Evolutionary conservation across 1,140 invertebrate genomes (phyloP).

Genomic region (Drosophila lini): DNA sequence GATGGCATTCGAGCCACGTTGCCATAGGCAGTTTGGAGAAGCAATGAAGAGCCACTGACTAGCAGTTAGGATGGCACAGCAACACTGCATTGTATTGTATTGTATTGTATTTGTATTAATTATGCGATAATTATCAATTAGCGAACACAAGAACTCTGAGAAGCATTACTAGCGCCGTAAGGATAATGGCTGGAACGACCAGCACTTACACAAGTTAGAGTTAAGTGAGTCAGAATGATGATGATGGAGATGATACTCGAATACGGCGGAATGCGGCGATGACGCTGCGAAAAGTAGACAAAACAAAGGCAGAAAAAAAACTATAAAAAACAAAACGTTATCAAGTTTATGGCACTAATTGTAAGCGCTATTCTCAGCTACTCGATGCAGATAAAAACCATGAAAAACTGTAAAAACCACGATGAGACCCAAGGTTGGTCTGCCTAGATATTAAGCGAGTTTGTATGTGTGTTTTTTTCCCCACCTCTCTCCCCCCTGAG

Average conservation of each 20-base stretch:
- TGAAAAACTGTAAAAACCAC: conserved; percentile 48
- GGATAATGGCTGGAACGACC: conserved; percentile 15
- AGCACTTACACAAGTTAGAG: conserved; percentile 40
- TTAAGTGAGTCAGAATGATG: conserved; percentile 28
- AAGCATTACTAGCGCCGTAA: conserved; percentile 61
- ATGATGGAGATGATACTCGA: conserved; percentile 67
- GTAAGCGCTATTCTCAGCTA: conserved; percentile 45
- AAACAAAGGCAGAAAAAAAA: conserved; percentile 35
- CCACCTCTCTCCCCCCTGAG: conserved; percentile 21
- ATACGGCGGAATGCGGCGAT: conserved; percentile 52
- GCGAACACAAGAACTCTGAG: conserved; percentile 40
- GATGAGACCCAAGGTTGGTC: conserved; percentile 33
- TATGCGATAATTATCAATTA: conserved; percentile 55
- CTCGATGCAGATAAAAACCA: conserved; percentile 46
- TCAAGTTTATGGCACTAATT: conserved; percentile 68
- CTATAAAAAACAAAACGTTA: conserved; percentile 50
- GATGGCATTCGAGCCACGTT: conserved; percentile 84
- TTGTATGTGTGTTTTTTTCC: conserved; percentile 65
- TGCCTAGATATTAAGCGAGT: conserved; percentile 47
- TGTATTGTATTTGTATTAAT: conserved; percentile 65
- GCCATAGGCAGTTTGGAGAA: conserved; percentile 63
- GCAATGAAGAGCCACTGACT: conserved; percentile 24
- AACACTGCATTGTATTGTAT: conserved; percentile 46
- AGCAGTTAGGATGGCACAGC: conserved; percentile 32
- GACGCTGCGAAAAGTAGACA: conserved; percentile 40